phyloP scores from a whole-genome alignment of 2,113 vertebrate species.

The Actenoides lindsayi region DNA sequence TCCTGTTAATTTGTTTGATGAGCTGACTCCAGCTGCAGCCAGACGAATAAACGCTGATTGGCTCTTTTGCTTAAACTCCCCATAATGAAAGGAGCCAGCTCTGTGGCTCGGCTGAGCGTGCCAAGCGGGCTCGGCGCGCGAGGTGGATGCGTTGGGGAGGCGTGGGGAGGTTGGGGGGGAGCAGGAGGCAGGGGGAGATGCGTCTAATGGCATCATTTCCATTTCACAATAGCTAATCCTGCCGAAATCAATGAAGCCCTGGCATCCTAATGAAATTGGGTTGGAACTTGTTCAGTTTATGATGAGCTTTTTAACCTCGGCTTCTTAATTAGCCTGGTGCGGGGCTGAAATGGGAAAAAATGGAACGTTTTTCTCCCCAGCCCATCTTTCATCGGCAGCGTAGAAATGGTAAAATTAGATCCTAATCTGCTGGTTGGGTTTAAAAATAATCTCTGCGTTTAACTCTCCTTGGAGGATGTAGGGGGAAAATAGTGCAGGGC shows the following conservation, averaged over 20 bases:
- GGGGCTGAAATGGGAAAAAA: conserved; percentile 24
- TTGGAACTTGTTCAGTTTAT: conserved; percentile 61
- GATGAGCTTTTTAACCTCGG: conserved; percentile 65
- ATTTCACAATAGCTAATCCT: conserved; percentile 65
- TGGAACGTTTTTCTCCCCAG: not conserved
- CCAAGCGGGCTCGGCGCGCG: not conserved
- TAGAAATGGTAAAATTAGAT: conserved; percentile 34
- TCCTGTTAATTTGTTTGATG: conserved; percentile 67
- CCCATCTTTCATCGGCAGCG: not conserved
- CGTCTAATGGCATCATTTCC: conserved; percentile 1
- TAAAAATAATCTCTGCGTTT: conserved; percentile 36
- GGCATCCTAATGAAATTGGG: conserved; percentile 33
- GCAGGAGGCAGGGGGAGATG: conserved; percentile 6
- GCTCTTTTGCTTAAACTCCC: conserved; percentile 1
- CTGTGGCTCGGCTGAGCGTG: not conserved
- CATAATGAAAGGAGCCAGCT: not conserved
- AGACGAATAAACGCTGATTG: conserved; percentile 50
- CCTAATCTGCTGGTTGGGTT: conserved; percentile 21
- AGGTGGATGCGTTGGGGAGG: not conserved
- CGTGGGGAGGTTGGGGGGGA: not conserved
- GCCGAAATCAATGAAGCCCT: conserved; percentile 24
- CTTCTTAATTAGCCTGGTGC: conserved; percentile 62
- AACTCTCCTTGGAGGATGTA: not conserved
- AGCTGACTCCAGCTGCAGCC: conserved; percentile 62
- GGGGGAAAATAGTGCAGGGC: not conserved